Conservation (phyloP, 2,888 invertebrate species). For the Drosophila falleni region DNA sequence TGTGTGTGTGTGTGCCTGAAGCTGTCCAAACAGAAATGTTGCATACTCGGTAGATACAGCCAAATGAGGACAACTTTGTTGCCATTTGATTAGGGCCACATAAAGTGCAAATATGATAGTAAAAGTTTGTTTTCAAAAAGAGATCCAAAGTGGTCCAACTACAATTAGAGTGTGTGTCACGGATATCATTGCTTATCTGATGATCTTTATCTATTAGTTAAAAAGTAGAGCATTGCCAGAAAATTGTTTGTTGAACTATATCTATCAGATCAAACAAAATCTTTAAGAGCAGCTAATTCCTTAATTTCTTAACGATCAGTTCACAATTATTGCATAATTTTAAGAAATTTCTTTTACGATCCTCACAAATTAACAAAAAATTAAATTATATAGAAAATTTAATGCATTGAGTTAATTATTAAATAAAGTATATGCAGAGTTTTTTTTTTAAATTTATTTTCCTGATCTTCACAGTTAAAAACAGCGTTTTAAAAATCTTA, state of each 20-base stretch:
- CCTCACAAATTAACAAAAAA: too few relatives aligned
- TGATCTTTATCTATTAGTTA: constrained; percentile 2
- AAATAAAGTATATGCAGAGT: too few relatives aligned
- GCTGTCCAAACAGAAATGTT: constrained; percentile 49
- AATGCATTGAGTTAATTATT: too few relatives aligned
- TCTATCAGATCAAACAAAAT: not conserved
- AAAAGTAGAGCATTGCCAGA: constrained; percentile 8
- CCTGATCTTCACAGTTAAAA: not conserved
- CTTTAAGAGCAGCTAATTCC: not conserved
- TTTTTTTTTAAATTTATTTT: too few relatives aligned
- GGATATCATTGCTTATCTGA: constrained; percentile 6
- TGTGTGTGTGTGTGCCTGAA: constrained; percentile 24
- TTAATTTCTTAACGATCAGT: too few relatives aligned
- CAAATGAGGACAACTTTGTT: constrained; percentile 50
- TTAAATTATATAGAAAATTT: too few relatives aligned
- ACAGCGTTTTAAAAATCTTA: not conserved
- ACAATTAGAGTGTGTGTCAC: constrained; percentile 1
- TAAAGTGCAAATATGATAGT: constrained; percentile 29
- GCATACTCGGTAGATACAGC: constrained; percentile 28
- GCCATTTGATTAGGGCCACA: constrained; percentile 45
- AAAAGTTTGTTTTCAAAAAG: constrained; percentile 14
- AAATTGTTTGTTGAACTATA: too few relatives aligned
- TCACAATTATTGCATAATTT: not conserved
- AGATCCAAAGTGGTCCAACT: constrained; percentile 9
- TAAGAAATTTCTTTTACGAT: too few relatives aligned